Percentiles rank a stretch among this genome's conserved stretches.
Evolutionary conservation across 2,888 invertebrate species (phyloP).

Genomic region (Idaea dimidiata): DNA sequence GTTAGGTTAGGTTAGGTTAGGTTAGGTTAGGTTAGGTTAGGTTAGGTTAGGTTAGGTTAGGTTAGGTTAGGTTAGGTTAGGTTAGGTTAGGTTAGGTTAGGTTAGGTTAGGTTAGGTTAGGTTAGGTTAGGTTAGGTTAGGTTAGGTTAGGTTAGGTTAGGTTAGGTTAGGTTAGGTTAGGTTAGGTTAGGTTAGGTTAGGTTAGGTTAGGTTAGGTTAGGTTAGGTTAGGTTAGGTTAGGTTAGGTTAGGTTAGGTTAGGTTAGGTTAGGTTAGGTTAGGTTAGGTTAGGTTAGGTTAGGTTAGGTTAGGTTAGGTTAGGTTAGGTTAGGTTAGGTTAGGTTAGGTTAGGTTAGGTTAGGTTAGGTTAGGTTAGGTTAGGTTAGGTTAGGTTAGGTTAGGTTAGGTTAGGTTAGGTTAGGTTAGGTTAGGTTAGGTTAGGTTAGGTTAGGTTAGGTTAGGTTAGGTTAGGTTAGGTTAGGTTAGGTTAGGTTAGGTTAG

Average conservation of each 20-base stretch:
- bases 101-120: too few relatives aligned
- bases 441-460: conserved; percentile 7
- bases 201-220: conserved; percentile 7
- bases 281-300: conserved; percentile 12
- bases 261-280: conserved; percentile 14
- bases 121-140: conserved; percentile 4
- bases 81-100: not conserved
- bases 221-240: conserved; percentile 8
- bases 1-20: too few relatives aligned
- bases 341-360: conserved; percentile 8
- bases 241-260: conserved; percentile 8
- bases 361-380: conserved; percentile 7
- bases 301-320: conserved; percentile 11
- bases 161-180: conserved; percentile 11
- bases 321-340: conserved; percentile 12
- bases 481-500: conserved; percentile 8
- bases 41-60: too few relatives aligned
- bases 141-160: conserved; percentile 13
- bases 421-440: conserved; percentile 7
- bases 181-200: conserved; percentile 9
- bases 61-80: too few relatives aligned
- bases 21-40: too few relatives aligned
- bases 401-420: conserved; percentile 11
- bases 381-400: conserved; percentile 10
- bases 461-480: conserved; percentile 8